phyloP scores from a whole-genome alignment of 2,888 invertebrate species.

The Diaperis boleti region DNA sequence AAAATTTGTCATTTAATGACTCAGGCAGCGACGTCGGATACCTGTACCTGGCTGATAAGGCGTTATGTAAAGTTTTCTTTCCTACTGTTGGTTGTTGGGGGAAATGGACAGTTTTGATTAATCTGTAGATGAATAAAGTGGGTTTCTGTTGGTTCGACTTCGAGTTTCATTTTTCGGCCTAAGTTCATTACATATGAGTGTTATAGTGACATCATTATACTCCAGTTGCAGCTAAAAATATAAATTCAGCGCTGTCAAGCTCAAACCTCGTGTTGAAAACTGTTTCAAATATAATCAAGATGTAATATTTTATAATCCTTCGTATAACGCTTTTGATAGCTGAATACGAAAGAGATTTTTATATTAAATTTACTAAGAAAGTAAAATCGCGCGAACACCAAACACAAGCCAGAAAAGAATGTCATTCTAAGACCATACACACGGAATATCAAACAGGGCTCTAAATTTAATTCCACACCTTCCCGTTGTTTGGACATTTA shows the following conservation, averaged over 20 bases:
- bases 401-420: constrained; percentile 19
- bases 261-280: constrained; percentile 32
- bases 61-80: too few species aligned
- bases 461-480: constrained; percentile 52
- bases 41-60: too few species aligned
- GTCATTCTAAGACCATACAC: constrained; percentile 27
- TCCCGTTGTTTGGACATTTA: constrained; percentile 53
- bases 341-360: constrained; percentile 26
- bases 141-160: too few species aligned
- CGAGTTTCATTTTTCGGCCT: too few species aligned
- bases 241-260: constrained; percentile 10
- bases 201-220: too few species aligned
- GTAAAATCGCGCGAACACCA: constrained; percentile 16
- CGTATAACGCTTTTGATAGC: constrained; percentile 10
- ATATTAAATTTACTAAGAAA: constrained; percentile 39
- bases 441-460: constrained; percentile 51
- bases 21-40: too few species aligned
- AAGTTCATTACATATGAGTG: too few species aligned
- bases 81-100: too few species aligned
- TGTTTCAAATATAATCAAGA: constrained; percentile 36
- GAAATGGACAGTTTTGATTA: too few species aligned
- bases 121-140: too few species aligned
- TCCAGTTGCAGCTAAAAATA: neutral
- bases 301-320: constrained; percentile 28
- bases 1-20: too few species aligned